Conservation (phyloP, 2,888 invertebrate species). For the Zaprionus lineosus region DNA sequence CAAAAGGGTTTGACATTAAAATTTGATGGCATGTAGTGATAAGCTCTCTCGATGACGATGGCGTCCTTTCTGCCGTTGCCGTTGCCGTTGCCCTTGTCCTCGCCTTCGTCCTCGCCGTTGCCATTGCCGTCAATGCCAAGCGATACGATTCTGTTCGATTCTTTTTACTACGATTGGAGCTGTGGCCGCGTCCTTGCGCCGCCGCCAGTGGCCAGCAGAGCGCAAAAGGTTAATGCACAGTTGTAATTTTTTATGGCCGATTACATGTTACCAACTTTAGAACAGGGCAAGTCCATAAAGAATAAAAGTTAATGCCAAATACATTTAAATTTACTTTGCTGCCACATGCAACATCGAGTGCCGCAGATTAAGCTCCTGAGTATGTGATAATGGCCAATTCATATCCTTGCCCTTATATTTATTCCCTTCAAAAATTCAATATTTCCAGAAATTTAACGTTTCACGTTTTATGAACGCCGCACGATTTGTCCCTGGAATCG, state of each 20-base stretch:
- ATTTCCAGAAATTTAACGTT: too few species aligned
- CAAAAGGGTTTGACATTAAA: slow-evolving; percentile 76
- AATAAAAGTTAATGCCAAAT: slow-evolving; percentile 74
- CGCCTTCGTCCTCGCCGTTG: too few species aligned
- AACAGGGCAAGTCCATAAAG: slow-evolving; percentile 64
- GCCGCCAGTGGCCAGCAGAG: slow-evolving; percentile 42
- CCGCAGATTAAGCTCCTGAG: slow-evolving; percentile 31
- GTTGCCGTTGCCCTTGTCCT: too few species aligned
- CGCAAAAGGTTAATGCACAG: slow-evolving; percentile 76
- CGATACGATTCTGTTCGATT: slow-evolving; percentile 31
- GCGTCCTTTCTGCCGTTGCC: slow-evolving; percentile 49
- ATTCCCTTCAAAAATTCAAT: too few species aligned
- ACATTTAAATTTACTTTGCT: slow-evolving; percentile 72
- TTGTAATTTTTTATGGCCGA: slow-evolving; percentile 77
- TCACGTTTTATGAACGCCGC: too few species aligned
- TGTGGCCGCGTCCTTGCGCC: slow-evolving; percentile 6
- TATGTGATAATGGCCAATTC: too few species aligned
- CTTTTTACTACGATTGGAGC: slow-evolving; percentile 1
- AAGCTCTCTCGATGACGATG: slow-evolving; percentile 68
- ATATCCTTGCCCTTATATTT: too few species aligned
- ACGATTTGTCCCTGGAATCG: too few species aligned
- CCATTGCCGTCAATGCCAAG: slow-evolving; percentile 24
- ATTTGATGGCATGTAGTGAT: slow-evolving; percentile 77
- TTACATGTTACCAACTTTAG: slow-evolving; percentile 72
- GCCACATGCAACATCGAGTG: slow-evolving; percentile 31